Base-by-base conservation (phyloP, 23 tunicate species). In the Phallusia fumigata region DNA sequence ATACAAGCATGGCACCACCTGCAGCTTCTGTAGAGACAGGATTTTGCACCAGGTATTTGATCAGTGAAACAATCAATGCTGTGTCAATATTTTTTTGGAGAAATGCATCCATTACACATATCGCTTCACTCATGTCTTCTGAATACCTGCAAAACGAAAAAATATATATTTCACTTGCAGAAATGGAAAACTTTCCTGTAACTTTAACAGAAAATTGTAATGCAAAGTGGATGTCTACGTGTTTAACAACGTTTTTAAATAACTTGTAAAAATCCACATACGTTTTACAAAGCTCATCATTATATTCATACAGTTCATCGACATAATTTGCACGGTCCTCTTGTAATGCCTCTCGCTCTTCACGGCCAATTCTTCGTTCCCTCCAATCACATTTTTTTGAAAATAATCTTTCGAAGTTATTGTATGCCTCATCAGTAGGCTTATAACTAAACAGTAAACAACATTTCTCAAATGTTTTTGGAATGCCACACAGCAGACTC, bases 61-160 rank as follows among this genome's bases (percentile, higher is more conserved):
- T 75, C 30, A 78, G 84, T 16, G 69, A 73, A 22, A 92, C 83
- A 36, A 92, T 84, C 75, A 92, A 44, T 21, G 83, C 80, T 33
- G 58, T 53, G 47, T 87, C 97, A 31, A 92, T 52, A 28, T 80
- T 83, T 19, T 69, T 79, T 65, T 92, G 91, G 0, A 82, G 75
- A 80, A 79, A 87, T n/a, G 85, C 86, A 87, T 92, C 92, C 86
- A 92, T 80, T 36, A 83, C 81, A 51, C 86, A 87, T 24, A 92
- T 53, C 12, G 40, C 75, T 31, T 87, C 79, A 64, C 90, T 76
- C 0, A 40, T 16, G 0, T 83, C 77, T 81, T 24, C 35, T 2
- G 83, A 52, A 2, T 21, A 21, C 13, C 69, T 58, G 26, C 26
- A 58, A 6, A 58, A 24, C 58, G 18, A 51, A 51, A 51, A 51